A percentile compares a stretch with the other conserved stretches of the same genome.
Conservation (phyloP, 1,140 invertebrate species). For the Ostrea edulis region DNA sequence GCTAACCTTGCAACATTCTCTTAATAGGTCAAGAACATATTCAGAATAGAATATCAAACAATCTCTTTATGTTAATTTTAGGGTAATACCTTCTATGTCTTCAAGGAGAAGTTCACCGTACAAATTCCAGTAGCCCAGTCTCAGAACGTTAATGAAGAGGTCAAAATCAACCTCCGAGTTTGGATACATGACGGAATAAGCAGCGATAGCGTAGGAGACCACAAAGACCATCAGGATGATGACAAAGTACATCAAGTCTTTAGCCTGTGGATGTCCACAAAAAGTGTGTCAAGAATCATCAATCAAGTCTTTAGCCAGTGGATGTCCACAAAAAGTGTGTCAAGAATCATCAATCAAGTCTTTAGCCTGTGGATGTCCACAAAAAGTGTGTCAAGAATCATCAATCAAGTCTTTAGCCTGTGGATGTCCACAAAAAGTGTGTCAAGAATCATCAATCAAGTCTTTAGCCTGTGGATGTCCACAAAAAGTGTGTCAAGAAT, state of each 20-base stretch:
- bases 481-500: not conserved
- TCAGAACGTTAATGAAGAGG: constrained; percentile 74
- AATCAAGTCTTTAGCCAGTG: constrained; percentile 77
- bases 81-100: constrained; percentile 72
- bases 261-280: constrained; percentile 68
- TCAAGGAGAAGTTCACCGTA: constrained; percentile 79
- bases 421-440: constrained; percentile 23
- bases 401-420: constrained; percentile 78
- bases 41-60: no score
- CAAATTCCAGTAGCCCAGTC: constrained; percentile 79
- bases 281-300: not conserved
- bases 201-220: constrained; percentile 77
- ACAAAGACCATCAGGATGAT: constrained; percentile 80
- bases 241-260: constrained; percentile 79
- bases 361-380: constrained; percentile 69
- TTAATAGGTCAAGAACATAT: no score
- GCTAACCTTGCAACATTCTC: no score
- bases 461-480: constrained; percentile 75
- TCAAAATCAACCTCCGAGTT: constrained; percentile 67
- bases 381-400: not conserved
- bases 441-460: constrained; percentile 60
- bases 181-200: constrained; percentile 78
- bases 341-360: constrained; percentile 70
- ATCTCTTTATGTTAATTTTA: not conserved
- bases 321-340: constrained; percentile 1